Evolutionary conservation across 1,140 invertebrate species (phyloP).

Genomic region (Ips typographus): DNA sequence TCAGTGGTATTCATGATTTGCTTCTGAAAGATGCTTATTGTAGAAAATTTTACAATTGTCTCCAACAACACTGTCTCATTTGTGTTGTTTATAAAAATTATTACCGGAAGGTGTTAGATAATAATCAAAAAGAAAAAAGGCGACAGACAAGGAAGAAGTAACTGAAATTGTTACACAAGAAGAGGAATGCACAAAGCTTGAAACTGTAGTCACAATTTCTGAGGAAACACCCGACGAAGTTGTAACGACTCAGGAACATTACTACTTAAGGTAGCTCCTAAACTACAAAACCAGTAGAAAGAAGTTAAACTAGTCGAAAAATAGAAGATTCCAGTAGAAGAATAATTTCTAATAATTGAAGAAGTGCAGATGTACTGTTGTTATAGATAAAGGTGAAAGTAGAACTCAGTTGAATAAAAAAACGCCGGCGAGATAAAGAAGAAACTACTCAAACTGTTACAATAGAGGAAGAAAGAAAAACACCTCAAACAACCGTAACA

Average conservation of each 20-base stretch:
- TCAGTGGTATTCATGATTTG: too few relatives aligned
- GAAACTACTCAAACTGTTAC: conserved; percentile 42
- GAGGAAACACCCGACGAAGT: conserved; percentile 22
- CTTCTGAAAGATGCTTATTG: too few relatives aligned
- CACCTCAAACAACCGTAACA: conserved; percentile 43
- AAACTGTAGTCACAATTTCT: conserved; percentile 39
- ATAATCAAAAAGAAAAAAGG: conserved; percentile 43
- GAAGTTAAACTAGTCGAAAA: conserved; percentile 41
- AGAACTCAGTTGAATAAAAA: conserved; percentile 46
- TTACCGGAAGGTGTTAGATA: conserved; percentile 10
- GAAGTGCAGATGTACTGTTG: conserved; percentile 24
- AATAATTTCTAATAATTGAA: conserved; percentile 49
- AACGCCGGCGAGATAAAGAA: conserved; percentile 42
- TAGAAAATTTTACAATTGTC: too few relatives aligned
- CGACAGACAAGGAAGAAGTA: conserved; percentile 44
- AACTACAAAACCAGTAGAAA: conserved; percentile 42
- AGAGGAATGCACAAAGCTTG: conserved; percentile 43
- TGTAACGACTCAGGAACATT: conserved; percentile 46
- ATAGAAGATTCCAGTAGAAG: conserved; percentile 45
- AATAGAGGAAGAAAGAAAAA: conserved; percentile 45
- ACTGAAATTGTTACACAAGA: conserved; percentile 47
- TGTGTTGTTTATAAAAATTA: too few relatives aligned
- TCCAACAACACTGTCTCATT: too few relatives aligned
- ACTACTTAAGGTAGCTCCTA: conserved; percentile 38
- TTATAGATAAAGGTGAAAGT: conserved; percentile 41